Percentiles rank a stretch among this genome's conserved stretches.
These are phyloP conservation scores for Sebastes itinus DNA, from an alignment of 2,797 vertebrate species.

Conservation along the genomic window DNA sequence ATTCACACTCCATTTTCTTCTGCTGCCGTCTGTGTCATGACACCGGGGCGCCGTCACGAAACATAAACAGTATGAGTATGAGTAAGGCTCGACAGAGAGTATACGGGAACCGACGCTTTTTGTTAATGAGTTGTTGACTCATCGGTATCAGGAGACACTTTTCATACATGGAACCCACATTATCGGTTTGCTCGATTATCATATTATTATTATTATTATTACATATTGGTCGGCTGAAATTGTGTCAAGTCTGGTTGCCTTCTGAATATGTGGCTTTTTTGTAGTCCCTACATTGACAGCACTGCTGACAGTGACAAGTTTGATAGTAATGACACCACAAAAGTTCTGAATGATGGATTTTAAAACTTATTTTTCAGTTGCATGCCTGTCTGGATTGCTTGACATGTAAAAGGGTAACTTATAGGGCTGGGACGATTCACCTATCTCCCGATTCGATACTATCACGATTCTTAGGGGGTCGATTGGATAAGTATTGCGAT, in stretches of 20 bases:
- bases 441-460: too few relatives aligned
- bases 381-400: not conserved
- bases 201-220: too few relatives aligned
- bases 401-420: too few relatives aligned
- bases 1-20: not conserved
- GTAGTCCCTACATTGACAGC: not conserved
- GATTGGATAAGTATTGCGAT: too few relatives aligned
- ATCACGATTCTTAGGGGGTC: too few relatives aligned
- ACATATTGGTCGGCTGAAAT: too few relatives aligned
- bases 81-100: not conserved
- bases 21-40: slow-evolving; percentile 7
- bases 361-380: not conserved
- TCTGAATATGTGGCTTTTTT: not conserved
- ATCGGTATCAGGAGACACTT: not conserved
- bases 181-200: too few relatives aligned
- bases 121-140: not conserved
- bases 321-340: not conserved
- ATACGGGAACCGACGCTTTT: not conserved
- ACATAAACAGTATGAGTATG: not conserved
- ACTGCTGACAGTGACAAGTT: not conserved
- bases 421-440: too few relatives aligned
- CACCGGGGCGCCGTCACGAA: not conserved
- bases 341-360: not conserved
- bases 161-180: not conserved
- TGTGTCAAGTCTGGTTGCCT: too few relatives aligned